Conservation (phyloP, 2,888 invertebrate species). For the Patella pellucida region DNA sequence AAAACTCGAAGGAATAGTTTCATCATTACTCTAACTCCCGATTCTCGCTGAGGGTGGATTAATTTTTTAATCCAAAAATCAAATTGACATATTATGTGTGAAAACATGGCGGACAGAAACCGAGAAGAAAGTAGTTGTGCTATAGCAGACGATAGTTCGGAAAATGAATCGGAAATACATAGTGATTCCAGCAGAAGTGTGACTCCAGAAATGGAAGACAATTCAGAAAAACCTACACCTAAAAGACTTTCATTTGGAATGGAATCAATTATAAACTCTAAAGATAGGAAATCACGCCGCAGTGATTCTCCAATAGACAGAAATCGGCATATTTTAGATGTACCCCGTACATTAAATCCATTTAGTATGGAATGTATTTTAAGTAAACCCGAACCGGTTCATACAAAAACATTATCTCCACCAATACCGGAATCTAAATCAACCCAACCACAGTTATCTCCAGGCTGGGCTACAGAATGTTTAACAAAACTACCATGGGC, state of each 20-base stretch:
- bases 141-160: conserved; percentile 1
- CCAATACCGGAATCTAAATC: conserved; percentile 11
- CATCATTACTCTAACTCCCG: no score
- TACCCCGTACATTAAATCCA: conserved; percentile 11
- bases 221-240: background rate
- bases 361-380: conserved; percentile 27
- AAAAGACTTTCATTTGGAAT: conserved; percentile 19
- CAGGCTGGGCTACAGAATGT: conserved; percentile 20
- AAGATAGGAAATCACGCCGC: background rate
- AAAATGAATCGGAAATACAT: conserved; percentile 8
- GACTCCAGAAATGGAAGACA: background rate
- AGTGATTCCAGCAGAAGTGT: conserved; percentile 4
- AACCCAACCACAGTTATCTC: background rate
- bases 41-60: no score
- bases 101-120: background rate
- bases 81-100: no score
- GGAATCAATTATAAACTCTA: conserved; percentile 23
- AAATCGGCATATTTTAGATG: background rate
- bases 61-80: no score
- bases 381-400: conserved; percentile 8
- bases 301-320: background rate
- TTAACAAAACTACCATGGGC: conserved; percentile 20
- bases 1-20: no score
- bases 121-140: background rate
- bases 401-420: conserved; percentile 17